A percentile compares a stretch with the other conserved stretches of the same genome.
Conservation (phyloP, 2,888 invertebrate genomes). For the Melinaea marsaeus region DNA sequence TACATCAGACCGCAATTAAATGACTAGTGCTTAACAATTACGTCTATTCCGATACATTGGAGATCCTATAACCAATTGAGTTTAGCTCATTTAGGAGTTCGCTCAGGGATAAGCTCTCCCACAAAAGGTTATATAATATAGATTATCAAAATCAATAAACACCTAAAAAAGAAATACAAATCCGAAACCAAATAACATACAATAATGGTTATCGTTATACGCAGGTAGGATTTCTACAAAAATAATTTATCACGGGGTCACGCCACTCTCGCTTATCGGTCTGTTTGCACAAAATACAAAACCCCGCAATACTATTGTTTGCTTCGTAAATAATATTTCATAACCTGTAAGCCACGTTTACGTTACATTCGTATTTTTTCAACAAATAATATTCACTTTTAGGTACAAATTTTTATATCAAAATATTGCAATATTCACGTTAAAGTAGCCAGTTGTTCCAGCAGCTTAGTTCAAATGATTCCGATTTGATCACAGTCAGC, state of each 20-base stretch:
- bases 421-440: no score
- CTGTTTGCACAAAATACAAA: constrained; percentile 51
- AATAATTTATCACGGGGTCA: constrained; percentile 36
- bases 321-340: constrained; percentile 52
- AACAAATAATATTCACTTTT: constrained; percentile 29
- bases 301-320: constrained; percentile 51
- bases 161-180: neutral
- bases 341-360: constrained; percentile 25
- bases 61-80: no score
- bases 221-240: constrained; percentile 31
- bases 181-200: constrained; percentile 11
- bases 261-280: constrained; percentile 49
- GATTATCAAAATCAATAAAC: constrained; percentile 1
- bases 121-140: no score
- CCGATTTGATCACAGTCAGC: no score
- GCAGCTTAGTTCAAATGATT: no score
- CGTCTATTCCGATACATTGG: no score
- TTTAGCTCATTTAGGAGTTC: no score
- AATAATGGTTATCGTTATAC: constrained; percentile 22
- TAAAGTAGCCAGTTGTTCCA: no score
- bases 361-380: constrained; percentile 23
- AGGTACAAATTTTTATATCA: neutral
- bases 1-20: no score
- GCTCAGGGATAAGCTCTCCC: no score
- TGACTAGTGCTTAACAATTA: no score